Percentiles rank a stretch among this genome's conserved stretches.
phyloP scores from a whole-genome alignment of 2,797 vertebrate genomes.

The Spinus pinus region DNA sequence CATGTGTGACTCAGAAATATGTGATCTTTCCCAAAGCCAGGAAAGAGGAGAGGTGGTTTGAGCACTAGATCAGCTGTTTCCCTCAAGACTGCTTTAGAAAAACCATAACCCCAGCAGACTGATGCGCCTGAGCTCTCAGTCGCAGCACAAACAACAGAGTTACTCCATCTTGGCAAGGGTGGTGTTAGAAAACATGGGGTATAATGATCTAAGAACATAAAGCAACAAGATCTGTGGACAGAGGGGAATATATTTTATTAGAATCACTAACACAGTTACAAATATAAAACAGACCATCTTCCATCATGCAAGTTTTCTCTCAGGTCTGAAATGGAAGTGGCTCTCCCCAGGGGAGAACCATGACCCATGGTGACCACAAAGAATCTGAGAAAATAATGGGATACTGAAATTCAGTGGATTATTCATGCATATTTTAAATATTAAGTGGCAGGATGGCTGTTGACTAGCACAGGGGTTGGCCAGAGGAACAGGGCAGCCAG shows the following conservation, averaged over 20 bases:
- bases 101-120: background rate
- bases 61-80: background rate
- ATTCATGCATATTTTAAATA: background rate
- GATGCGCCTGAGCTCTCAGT: background rate
- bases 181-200: rapidly evolving
- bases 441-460: background rate
- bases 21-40: background rate
- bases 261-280: background rate
- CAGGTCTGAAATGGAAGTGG: background rate
- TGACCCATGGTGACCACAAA: background rate
- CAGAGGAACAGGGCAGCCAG: background rate
- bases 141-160: background rate
- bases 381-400: background rate
- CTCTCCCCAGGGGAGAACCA: background rate
- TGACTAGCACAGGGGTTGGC: background rate
- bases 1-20: background rate
- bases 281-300: background rate
- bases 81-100: background rate
- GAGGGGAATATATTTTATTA: background rate
- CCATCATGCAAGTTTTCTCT: background rate
- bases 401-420: background rate
- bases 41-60: background rate
- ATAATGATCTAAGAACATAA: background rate
- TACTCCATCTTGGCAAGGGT: background rate
- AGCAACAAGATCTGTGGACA: background rate